Base-by-base conservation (phyloP, 2,797 vertebrate genomes). In the Acipenser oxyrinchus region DNA sequence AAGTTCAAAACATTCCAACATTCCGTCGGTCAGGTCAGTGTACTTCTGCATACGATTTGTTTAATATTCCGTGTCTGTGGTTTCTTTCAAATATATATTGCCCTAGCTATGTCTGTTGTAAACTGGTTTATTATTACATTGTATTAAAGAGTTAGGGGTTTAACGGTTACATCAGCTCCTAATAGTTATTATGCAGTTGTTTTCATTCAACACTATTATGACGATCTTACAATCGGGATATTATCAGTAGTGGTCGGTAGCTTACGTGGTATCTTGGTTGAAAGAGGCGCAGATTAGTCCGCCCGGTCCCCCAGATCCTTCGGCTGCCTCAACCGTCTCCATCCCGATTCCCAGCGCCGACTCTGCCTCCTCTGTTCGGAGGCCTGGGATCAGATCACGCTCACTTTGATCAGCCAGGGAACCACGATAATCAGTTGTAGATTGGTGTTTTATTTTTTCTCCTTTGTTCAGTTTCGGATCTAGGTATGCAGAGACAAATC, bases 241-340 rank as follows among this genome's bases (percentile, higher is more conserved):
- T 66, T 59, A 77, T 76, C 73, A 73, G 69, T 67, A 52, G 69
- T 63, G 73, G 49, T 66, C 61, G 77, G 74, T 79, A 71, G 82
- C 93, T 93, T 93, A 96, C 94, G 93, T 96, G 91, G 91, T 93
- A 81, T 95, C 94, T 82, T 95, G 94, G 85, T 95, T 96, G 73
- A 94, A 95, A 72, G 92, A 92, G 76, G 93, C 91, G 63, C 50
- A 52, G 49, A 9, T 49, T 48, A 64, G 13, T 51, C 12, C 49
- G 10, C 4, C 57, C 12, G 57, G 6, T 11, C 68, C 55, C 5
- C 51, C 59, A 4, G 69, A 70, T 65, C 72, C 76, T 37, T 83
- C 84, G 71, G 76, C 76, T 65, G 60, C 74, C 58, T 81, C 83
- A 79, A 84, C 88, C 72, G 82, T 74, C 83, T 90, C 88, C 89